Percentiles rank a stretch among this genome's conserved stretches.
Conservation (phyloP, 2,797 vertebrate genomes). For the Tokudaia muenninki region DNA sequence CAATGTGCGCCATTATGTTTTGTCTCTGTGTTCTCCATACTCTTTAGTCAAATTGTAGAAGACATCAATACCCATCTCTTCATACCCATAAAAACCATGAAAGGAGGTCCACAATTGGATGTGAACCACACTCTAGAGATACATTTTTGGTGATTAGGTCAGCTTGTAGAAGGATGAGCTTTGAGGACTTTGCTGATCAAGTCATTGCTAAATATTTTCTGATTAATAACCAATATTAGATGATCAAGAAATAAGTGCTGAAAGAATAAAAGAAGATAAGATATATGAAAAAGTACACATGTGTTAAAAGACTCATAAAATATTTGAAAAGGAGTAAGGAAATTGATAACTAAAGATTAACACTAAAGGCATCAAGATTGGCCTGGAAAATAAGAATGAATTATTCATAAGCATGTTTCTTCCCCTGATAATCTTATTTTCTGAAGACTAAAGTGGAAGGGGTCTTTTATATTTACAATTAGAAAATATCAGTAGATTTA, state of each 20-base stretch:
- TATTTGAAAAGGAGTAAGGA: neutral
- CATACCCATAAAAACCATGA: neutral
- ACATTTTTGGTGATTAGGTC: neutral
- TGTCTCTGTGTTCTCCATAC: neutral
- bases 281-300: neutral
- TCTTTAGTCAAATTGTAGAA: conserved; percentile 10
- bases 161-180: neutral
- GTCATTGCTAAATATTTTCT: neutral
- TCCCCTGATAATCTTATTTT: conserved; percentile 14
- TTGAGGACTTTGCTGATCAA: neutral
- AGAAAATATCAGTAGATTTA: conserved; percentile 7
- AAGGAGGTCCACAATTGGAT: neutral
- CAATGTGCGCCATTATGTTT: conserved; percentile 19
- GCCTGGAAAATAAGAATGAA: conserved; percentile 41
- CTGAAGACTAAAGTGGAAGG: conserved; percentile 4
- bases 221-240: conserved; percentile 25
- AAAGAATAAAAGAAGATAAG: conserved; percentile 32
- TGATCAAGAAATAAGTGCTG: conserved; percentile 19
- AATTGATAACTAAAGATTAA: conserved; percentile 29
- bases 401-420: conserved; percentile 20
- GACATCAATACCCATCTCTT: neutral
- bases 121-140: conserved; percentile 4
- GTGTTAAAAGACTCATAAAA: neutral
- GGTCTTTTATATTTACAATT: conserved; percentile 22
- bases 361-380: conserved; percentile 21